Conservation (phyloP, 2,797 vertebrate genomes). For the Pelochelys cantorii region DNA sequence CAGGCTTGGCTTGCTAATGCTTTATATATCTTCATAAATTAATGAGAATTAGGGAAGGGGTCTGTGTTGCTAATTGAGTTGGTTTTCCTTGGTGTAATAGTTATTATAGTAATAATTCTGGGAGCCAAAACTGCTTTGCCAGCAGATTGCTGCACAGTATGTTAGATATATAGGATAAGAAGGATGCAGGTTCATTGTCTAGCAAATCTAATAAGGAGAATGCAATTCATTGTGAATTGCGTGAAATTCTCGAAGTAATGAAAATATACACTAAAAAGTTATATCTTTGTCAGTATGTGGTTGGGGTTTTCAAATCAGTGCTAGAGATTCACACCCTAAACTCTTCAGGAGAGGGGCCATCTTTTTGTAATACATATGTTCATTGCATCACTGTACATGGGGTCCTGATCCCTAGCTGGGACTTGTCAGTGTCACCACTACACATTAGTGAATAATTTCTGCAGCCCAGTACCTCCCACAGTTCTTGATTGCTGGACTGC, state of each 20-base stretch:
- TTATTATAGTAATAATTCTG: background rate
- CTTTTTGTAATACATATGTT: fast-evolving
- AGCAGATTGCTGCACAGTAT: background rate
- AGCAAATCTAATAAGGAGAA: background rate
- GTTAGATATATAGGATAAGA: background rate
- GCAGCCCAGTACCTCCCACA: background rate
- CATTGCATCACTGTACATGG: fast-evolving
- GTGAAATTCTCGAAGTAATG: background rate
- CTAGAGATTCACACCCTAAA: background rate
- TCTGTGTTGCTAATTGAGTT: background rate
- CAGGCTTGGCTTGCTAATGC: slow-evolving; percentile 70
- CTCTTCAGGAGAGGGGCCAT: background rate
- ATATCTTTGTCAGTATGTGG: background rate
- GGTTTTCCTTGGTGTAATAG: background rate
- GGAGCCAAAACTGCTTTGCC: background rate
- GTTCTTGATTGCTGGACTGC: background rate
- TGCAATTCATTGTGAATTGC: background rate
- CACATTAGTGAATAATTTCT: background rate
- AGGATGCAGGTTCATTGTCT: background rate
- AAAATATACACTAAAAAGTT: background rate
- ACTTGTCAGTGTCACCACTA: background rate
- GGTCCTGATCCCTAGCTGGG: background rate
- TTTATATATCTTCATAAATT: slow-evolving; percentile 58
- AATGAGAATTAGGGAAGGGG: slow-evolving; percentile 37
- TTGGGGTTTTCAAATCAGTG: background rate